phyloP scores from a whole-genome alignment of 2,113 vertebrate species.

The Siniperca knerii region DNA sequence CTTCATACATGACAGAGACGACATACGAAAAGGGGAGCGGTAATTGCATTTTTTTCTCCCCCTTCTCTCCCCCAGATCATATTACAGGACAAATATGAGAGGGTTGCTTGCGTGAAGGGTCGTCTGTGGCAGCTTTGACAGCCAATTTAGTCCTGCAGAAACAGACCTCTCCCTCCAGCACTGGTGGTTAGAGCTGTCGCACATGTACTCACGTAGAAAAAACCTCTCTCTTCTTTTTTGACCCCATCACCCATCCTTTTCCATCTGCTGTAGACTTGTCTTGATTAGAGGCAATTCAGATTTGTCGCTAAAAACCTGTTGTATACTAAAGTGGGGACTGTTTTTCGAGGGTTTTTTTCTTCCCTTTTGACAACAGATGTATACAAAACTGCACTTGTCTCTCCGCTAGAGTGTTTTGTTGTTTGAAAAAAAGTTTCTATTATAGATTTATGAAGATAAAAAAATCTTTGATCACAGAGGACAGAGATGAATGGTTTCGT shows the following conservation, averaged over 20 bases:
- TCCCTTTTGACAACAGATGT: neutral
- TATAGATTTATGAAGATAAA: conserved; percentile 23
- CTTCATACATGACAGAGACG: conserved; percentile 70
- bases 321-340: no score
- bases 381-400: neutral
- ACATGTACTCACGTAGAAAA: conserved; percentile 41
- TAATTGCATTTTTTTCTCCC: conserved; percentile 64
- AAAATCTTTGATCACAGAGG: neutral
- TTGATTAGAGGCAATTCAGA: conserved; percentile 45
- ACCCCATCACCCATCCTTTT: conserved; percentile 21
- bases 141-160: conserved; percentile 74
- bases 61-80: conserved; percentile 34
- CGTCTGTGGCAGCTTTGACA: conserved; percentile 68
- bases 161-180: conserved; percentile 59
- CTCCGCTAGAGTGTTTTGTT: neutral
- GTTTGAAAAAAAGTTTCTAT: conserved; percentile 5
- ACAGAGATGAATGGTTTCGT: conserved; percentile 42
- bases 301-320: neutral
- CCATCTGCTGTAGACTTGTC: conserved; percentile 15
- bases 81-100: conserved; percentile 72
- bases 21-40: conserved; percentile 53
- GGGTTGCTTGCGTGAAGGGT: conserved; percentile 52
- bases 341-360: neutral
- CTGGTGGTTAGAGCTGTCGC: conserved; percentile 55
- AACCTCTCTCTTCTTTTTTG: conserved; percentile 37